These are phyloP conservation scores for Aplochiton taeniatus DNA, from an alignment of 2,797 vertebrate species.

Conservation along the genomic window DNA sequence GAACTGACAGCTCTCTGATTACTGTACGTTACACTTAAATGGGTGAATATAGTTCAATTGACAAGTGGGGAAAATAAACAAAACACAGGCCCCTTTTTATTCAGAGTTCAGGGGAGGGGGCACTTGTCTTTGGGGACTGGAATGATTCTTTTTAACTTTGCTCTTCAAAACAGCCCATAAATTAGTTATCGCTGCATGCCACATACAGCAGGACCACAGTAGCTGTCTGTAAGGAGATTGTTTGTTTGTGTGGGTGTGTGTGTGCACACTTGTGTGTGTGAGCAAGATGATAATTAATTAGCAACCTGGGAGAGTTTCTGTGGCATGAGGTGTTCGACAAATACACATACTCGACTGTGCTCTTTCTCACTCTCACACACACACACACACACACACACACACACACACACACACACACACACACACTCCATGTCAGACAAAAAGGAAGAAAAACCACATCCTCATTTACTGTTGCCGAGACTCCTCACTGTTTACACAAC, in stretches of 20 bases:
- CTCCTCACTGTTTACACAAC: slow-evolving; percentile 5
- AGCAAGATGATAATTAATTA: slow-evolving; percentile 28
- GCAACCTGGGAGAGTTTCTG: slow-evolving; percentile 4
- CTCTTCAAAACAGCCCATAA: slow-evolving; percentile 56
- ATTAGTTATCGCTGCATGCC: slow-evolving; percentile 57
- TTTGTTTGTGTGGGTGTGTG: slow-evolving; percentile 24
- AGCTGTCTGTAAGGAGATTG: slow-evolving; percentile 5
- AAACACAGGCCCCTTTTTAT: slow-evolving; percentile 41
- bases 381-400: no score
- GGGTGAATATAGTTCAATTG: slow-evolving; percentile 56
- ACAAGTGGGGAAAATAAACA: slow-evolving; percentile 33
- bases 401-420: no score
- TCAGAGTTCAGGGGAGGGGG: slow-evolving; percentile 38
- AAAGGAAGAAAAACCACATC: background rate
- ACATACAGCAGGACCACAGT: slow-evolving; percentile 25
- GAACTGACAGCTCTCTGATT: slow-evolving; percentile 65
- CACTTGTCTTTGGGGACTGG: slow-evolving; percentile 44
- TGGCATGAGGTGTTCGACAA: slow-evolving; percentile 13
- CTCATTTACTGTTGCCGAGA: slow-evolving; percentile 16
- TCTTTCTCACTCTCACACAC: no score
- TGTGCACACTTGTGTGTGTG: slow-evolving; percentile 13
- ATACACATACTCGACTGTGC: background rate
- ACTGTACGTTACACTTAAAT: slow-evolving; percentile 60
- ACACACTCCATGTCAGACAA: background rate
- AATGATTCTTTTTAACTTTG: slow-evolving; percentile 59